A percentile compares a stretch with the other conserved stretches of the same genome.
Conservation (phyloP, 2,888 invertebrate genomes). For the Chloroclystis v-ata region DNA sequence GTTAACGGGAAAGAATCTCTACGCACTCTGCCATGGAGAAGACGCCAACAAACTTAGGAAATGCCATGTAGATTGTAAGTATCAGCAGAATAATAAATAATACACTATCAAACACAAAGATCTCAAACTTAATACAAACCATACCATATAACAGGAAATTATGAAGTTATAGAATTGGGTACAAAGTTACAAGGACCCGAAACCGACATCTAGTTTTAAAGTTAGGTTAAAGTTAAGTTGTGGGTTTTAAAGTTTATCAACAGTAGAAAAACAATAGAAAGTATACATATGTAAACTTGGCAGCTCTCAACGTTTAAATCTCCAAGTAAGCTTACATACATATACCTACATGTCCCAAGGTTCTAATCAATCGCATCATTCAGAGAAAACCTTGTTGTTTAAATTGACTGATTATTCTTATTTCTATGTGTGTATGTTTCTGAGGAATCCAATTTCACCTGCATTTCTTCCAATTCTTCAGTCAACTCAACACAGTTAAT, state of each 20-base stretch:
- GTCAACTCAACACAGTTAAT: background rate
- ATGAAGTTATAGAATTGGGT: too few species aligned
- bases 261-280: background rate
- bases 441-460: slow-evolving; percentile 21
- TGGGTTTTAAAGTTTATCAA: background rate
- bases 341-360: slow-evolving; percentile 9
- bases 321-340: slow-evolving; percentile 1
- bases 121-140: too few species aligned
- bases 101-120: background rate
- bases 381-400: slow-evolving; percentile 23
- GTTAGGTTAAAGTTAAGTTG: background rate
- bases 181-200: too few species aligned
- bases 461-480: slow-evolving; percentile 12
- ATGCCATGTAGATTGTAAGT: slow-evolving; percentile 97
- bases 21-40: slow-evolving; percentile 96
- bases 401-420: slow-evolving; percentile 26
- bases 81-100: slow-evolving; percentile 14
- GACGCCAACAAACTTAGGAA: slow-evolving; percentile 95
- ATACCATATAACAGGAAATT: too few species aligned
- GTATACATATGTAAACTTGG: slow-evolving; percentile 1
- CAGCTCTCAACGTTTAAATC: slow-evolving; percentile 2
- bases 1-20: slow-evolving; percentile 94
- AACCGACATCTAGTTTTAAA: too few species aligned
- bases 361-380: slow-evolving; percentile 15
- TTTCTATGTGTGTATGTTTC: slow-evolving; percentile 21